Evolutionary conservation across 2,797 vertebrate genomes (phyloP).

Genomic region (Nyctalus aviator): DNA sequence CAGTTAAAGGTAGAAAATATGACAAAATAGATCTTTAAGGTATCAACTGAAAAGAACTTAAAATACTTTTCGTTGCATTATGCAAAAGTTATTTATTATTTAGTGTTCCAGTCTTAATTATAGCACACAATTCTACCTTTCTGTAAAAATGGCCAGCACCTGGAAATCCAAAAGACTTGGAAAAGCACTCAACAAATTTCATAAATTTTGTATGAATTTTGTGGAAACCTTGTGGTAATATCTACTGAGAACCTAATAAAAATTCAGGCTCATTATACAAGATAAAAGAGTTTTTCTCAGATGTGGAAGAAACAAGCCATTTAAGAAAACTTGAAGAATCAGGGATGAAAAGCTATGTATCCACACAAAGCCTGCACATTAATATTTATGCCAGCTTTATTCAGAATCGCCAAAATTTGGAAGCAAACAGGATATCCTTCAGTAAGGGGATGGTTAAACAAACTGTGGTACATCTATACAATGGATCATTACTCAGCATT

Average conservation of each 20-base stretch:
- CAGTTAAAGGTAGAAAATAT: constrained; percentile 48
- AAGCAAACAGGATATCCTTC: not conserved
- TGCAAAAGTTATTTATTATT: not conserved
- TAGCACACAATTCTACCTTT: not conserved
- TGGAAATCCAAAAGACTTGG: constrained; percentile 46
- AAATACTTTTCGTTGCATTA: not conserved
- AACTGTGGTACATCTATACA: not conserved
- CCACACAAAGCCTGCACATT: not conserved
- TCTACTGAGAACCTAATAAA: constrained; percentile 24
- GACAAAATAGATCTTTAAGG: constrained; percentile 20
- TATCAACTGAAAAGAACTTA: constrained; percentile 14
- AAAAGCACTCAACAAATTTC: constrained; percentile 10
- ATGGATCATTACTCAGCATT: not conserved
- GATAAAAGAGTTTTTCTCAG: constrained; percentile 4
- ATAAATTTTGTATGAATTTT: constrained; percentile 47
- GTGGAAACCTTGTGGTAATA: not conserved
- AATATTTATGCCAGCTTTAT: not conserved
- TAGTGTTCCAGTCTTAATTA: not conserved
- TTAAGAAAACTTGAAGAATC: not conserved
- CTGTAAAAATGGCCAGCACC: not conserved
- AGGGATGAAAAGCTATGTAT: not conserved
- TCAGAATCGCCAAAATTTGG: not conserved
- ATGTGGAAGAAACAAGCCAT: constrained; percentile 2
- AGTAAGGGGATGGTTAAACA: not conserved
- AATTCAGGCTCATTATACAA: constrained; percentile 29